phyloP scores from a whole-genome alignment of 2,888 invertebrate genomes.

The Synergus laeviventris region DNA sequence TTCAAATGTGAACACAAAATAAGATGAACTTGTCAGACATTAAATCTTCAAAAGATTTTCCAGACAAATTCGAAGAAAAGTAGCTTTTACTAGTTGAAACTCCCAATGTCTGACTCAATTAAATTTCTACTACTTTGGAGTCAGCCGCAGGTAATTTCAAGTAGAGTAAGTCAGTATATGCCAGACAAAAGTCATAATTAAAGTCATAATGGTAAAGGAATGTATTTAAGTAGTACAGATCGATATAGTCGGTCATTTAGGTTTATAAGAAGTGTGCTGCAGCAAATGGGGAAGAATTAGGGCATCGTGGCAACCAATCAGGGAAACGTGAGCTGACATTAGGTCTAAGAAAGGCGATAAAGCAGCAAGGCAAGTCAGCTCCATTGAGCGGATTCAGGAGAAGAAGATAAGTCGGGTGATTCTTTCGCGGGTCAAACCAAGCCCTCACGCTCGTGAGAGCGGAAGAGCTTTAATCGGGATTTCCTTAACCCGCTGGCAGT shows the following conservation, averaged over 20 bases:
- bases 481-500: slow-evolving; percentile 49
- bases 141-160: not conserved
- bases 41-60: no score
- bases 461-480: slow-evolving; percentile 52
- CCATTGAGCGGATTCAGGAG: slow-evolving; percentile 39
- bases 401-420: slow-evolving; percentile 42
- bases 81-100: not conserved
- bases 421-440: slow-evolving; percentile 41
- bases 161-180: not conserved
- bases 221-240: no score
- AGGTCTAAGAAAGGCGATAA: slow-evolving; percentile 2
- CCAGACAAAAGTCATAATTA: no score
- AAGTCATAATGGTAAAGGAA: no score
- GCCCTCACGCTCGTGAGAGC: slow-evolving; percentile 38
- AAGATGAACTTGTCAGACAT: not conserved
- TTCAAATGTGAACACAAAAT: not conserved
- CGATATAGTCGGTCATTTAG: no score
- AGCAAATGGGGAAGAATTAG: not conserved
- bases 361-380: slow-evolving; percentile 10
- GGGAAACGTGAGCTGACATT: slow-evolving; percentile 2
- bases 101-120: no score
- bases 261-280: no score
- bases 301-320: not conserved
- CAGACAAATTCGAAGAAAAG: no score
- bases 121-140: no score